Base-by-base conservation (phyloP, 92 coral and sea anemone species). In the Epizoanthus rinbou region DNA sequence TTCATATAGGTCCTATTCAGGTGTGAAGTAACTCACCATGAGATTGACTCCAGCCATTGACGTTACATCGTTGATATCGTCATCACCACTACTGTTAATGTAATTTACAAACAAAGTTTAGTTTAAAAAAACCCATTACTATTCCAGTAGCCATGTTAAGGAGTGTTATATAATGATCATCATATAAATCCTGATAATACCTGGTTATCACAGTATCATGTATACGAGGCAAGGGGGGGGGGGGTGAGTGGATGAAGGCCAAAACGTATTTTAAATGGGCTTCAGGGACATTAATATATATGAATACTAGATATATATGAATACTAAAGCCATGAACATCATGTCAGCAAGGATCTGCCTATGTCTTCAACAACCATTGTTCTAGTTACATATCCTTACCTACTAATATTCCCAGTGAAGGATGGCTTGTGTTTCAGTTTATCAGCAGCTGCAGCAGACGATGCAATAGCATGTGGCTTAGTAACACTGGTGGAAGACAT, bases 41-140 rank as follows among this genome's bases (percentile, higher is more conserved):
- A 97, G 93, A 85, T 97, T 97, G 19, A 97, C 99, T 23, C 99
- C 99, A 57, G 99, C 99, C 98, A 97, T 97, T 63, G 98, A 97
- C 0, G 99, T 95, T 76, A 97, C 99, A 87, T 97, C 99, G 89
- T 97, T 97, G 66, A 97, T 97, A 85, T 97, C 99, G 83, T 97
- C 99, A 94, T 97, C 99, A 18, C 98, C 98, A 87, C 99, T 95
- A 64, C 99, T 97, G 82, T 43, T 85, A 80, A 73, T 17, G 31
- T 28, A 67, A 14, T 35, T 19, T 21, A 68, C 5, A 58, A 43
- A 24, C 39, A 16, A 8, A 64, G 28, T n/a, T 74, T 25, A 72
- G 37, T 4, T 24, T 22, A 18, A n/a, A 37, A 47, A 47, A 47
- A 8, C 54, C 14, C 8, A 8, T 47, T 11, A 47, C 54, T 47